A percentile compares a stretch with the other conserved stretches of the same genome.
phyloP scores from a whole-genome alignment of 2,113 vertebrate species.

The Leptosomus discolor region DNA sequence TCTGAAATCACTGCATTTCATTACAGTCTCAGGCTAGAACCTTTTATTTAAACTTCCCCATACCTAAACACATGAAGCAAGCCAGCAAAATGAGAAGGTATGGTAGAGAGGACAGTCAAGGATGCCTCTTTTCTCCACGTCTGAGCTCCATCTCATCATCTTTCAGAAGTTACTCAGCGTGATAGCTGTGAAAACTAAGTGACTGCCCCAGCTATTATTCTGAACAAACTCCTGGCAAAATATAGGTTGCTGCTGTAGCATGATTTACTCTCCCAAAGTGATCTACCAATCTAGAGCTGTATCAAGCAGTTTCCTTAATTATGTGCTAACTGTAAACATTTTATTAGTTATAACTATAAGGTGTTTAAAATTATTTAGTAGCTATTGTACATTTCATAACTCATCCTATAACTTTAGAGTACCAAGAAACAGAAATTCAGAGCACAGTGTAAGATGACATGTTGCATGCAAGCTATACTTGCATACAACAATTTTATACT shows the following conservation, averaged over 20 bases:
- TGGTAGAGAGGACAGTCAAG: background rate
- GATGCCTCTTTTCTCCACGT: background rate
- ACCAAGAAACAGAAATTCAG: background rate
- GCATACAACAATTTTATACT: constrained; percentile 1
- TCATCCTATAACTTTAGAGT: background rate
- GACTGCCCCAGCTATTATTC: background rate
- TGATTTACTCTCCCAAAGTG: background rate
- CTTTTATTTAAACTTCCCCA: background rate
- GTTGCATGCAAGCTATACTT: background rate
- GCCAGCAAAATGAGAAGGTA: background rate
- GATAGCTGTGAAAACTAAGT: constrained; percentile 4
- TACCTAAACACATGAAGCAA: background rate
- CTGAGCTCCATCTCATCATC: background rate
- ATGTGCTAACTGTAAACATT: constrained; percentile 27
- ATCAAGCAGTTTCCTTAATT: constrained; percentile 45
- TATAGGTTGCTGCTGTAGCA: background rate
- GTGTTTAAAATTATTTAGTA: constrained; percentile 53
- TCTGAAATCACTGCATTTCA: background rate
- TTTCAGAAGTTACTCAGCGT: background rate
- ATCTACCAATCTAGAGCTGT: constrained; percentile 19
- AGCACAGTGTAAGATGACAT: background rate
- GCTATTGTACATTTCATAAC: background rate
- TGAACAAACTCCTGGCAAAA: constrained; percentile 6
- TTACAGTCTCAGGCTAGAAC: background rate
- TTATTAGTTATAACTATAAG: constrained; percentile 22